These are phyloP conservation scores for Lasius fuliginosus DNA, from an alignment of 2,888 invertebrate species.

Conservation along the genomic window DNA sequence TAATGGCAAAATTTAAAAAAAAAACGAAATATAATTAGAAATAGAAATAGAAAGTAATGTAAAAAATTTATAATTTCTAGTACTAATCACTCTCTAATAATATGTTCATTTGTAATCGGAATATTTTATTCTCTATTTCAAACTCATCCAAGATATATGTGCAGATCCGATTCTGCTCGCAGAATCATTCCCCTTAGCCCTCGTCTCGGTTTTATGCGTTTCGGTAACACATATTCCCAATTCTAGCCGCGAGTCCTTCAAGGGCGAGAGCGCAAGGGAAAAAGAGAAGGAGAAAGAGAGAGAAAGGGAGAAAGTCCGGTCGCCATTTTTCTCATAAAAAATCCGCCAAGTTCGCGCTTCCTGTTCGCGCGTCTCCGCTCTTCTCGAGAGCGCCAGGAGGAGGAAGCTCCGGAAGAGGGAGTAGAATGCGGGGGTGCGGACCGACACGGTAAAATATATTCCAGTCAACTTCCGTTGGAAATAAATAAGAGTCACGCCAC, in stretches of 20 bases:
- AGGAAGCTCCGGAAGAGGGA: constrained; percentile 76
- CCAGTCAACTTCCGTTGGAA: constrained; percentile 86
- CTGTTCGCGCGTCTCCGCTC: constrained; percentile 83
- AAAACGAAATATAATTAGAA: no score
- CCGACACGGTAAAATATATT: constrained; percentile 85
- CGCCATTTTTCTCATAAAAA: constrained; percentile 83
- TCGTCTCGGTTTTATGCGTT: constrained; percentile 53
- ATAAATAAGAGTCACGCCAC: constrained; percentile 86
- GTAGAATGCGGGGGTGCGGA: constrained; percentile 69
- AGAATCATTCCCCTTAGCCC: not conserved
- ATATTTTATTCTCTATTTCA: not conserved
- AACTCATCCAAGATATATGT: not conserved
- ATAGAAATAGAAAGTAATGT: no score
- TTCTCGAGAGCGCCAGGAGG: constrained; percentile 77
- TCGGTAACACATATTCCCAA: constrained; percentile 56
- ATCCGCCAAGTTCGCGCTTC: constrained; percentile 85
- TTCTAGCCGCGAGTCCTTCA: constrained; percentile 38
- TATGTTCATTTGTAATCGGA: not conserved
- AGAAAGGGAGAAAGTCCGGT: constrained; percentile 24
- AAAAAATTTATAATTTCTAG: no score
- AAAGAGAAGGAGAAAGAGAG: not conserved
- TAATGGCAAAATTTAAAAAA: no score
- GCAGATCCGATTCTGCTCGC: not conserved
- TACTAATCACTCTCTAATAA: no score
- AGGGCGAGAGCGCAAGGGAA: constrained; percentile 56